Base-by-base conservation (phyloP, 1,140 invertebrate genomes). In the Odontomachus brunneus region DNA sequence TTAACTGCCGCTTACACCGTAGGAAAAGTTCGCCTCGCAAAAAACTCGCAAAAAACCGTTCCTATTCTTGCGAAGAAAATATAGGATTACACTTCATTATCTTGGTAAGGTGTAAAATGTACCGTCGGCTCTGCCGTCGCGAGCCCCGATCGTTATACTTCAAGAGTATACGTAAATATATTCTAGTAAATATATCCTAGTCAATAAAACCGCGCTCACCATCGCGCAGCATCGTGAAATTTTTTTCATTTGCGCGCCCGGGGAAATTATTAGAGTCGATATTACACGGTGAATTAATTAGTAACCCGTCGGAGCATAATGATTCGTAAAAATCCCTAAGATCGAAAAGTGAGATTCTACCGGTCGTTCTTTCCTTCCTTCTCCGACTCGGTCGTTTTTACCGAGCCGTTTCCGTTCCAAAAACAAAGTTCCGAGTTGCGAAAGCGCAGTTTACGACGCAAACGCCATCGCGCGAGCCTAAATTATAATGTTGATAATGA, bases 81-180 rank as follows among this genome's bases (percentile, higher is more conserved):
- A 87, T 86, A 86, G 84, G 81, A 83, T 86, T 86, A 83, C 85
- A 83, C 66, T 86, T 81, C 67, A 87, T 63, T 72, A 75, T 65
- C 72, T 75, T 67, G 85, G 65, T 83, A 87, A 87, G 85, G 78
- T 74, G 57, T 73, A 63, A 76, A 87, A 76, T 75, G 81, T 80
- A 71, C 84, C 84, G 71, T 83, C 82, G 78, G 44, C 69, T 26
- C 48, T 81, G 72, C 66, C 78, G 71, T 72, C 75, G 84, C 73
- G 65, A 86, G 82, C 84, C n/a, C n/a, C 85, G 84, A 84, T 75
- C 85, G 84, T 87, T 87, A 86, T 87, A 86, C 84, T 87, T 86
- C 57, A 38, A 66, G 26, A 66, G 60, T 76, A 66, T 53, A 66
- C 60, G 48, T 66, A 76, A 66, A 76, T 76, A 76, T 76, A 76